phyloP scores from a whole-genome alignment of 2,797 vertebrate genomes.

The Carduelis carduelis region DNA sequence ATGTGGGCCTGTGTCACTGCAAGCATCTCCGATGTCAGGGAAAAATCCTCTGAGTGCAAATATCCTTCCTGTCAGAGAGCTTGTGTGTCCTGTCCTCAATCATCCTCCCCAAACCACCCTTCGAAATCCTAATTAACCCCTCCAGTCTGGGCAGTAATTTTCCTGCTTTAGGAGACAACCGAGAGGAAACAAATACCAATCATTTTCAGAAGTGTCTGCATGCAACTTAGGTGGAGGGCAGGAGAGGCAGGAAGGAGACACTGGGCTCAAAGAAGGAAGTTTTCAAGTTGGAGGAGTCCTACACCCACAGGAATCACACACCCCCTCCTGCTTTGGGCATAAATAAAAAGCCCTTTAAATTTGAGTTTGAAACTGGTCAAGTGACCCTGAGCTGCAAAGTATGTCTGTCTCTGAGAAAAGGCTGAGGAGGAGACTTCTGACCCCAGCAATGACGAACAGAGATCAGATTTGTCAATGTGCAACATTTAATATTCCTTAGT shows the following conservation, averaged over 20 bases:
- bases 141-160: neutral
- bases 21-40: neutral
- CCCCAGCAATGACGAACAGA: neutral
- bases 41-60: neutral
- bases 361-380: neutral
- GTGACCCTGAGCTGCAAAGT: neutral
- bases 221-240: neutral
- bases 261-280: neutral
- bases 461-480: neutral
- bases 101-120: neutral
- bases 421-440: neutral
- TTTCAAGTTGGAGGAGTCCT: neutral
- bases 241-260: neutral
- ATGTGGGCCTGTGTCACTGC: neutral
- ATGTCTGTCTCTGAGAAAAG: neutral
- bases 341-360: neutral
- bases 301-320: neutral
- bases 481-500: neutral
- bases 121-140: neutral
- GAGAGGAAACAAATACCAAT: neutral
- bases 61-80: neutral
- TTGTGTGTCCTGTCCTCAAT: neutral
- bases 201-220: neutral
- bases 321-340: neutral
- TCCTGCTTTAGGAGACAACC: neutral